phyloP scores from a whole-genome alignment of 1,140 invertebrate genomes.

The Meloidogyne floridensis region DNA sequence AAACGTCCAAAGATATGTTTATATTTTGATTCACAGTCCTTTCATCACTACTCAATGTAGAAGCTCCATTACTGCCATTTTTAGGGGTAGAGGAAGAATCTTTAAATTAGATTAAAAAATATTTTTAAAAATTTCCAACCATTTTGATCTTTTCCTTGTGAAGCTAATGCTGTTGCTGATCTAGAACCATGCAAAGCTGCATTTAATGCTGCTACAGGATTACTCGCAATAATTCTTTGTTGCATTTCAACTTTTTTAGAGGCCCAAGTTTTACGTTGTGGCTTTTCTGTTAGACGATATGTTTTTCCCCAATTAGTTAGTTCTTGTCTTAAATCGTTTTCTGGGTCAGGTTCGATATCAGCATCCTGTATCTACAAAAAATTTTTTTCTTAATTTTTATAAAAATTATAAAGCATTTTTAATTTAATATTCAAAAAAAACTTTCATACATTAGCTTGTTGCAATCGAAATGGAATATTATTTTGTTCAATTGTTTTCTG shows the following conservation, averaged over 20 bases:
- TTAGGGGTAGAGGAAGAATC: neutral
- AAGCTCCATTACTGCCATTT: slow-evolving; percentile 6
- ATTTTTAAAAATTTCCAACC: neutral
- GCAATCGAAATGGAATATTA: slow-evolving; percentile 47
- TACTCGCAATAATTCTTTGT: slow-evolving; percentile 3
- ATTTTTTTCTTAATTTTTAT: too few relatives aligned
- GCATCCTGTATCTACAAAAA: slow-evolving; percentile 38
- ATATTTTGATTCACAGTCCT: neutral
- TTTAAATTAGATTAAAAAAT: neutral
- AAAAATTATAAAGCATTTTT: neutral
- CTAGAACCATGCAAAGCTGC: neutral
- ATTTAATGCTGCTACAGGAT: slow-evolving; percentile 11
- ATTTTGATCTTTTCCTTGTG: neutral
- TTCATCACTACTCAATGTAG: slow-evolving; percentile 9
- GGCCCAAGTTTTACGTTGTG: slow-evolving; percentile 58
- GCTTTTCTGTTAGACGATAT: slow-evolving; percentile 44
- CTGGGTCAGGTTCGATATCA: slow-evolving; percentile 50
- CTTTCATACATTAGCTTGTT: slow-evolving; percentile 53
- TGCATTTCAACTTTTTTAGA: slow-evolving; percentile 26
- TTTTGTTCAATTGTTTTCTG: slow-evolving; percentile 11
- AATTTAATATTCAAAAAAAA: slow-evolving; percentile 2
- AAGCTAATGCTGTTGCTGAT: neutral
- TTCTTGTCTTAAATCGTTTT: slow-evolving; percentile 58
- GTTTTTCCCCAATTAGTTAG: slow-evolving; percentile 62
- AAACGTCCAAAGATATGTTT: neutral